These are phyloP conservation scores for Sarcophilus harrisii DNA, from an alignment of 2,797 vertebrate genomes.

Conservation along the genomic window DNA sequence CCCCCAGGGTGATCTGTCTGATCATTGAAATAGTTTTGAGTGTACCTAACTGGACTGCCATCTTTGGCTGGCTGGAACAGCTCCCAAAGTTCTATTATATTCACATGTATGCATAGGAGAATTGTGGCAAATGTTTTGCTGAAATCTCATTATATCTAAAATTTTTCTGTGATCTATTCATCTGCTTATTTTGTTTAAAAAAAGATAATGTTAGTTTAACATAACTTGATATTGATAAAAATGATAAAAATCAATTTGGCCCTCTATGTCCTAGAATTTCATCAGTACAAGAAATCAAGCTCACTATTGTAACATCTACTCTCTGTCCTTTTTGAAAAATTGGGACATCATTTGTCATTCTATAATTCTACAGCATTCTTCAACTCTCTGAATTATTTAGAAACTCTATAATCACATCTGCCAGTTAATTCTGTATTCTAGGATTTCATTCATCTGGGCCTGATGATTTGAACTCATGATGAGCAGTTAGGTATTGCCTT, in stretches of 20 bases:
- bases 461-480: not conserved
- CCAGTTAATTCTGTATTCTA: not conserved
- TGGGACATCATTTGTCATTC: not conserved
- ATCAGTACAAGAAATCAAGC: not conserved
- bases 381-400: not conserved
- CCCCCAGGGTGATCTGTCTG: not conserved
- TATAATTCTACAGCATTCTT: not conserved
- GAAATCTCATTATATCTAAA: not conserved
- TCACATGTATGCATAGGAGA: not conserved
- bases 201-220: not conserved
- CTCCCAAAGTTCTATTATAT: not conserved
- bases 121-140: not conserved
- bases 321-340: not conserved
- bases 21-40: not conserved
- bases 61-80: not conserved
- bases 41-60: not conserved
- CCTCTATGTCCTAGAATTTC: not conserved
- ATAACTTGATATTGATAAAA: not conserved
- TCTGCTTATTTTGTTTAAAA: not conserved
- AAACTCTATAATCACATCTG: not conserved
- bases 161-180: not conserved
- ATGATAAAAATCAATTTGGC: too few relatives aligned
- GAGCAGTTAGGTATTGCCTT: not conserved
- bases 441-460: not conserved
- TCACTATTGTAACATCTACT: not conserved